Conservation (phyloP, 2,113 vertebrate species). For the Lagopus leucura region DNA sequence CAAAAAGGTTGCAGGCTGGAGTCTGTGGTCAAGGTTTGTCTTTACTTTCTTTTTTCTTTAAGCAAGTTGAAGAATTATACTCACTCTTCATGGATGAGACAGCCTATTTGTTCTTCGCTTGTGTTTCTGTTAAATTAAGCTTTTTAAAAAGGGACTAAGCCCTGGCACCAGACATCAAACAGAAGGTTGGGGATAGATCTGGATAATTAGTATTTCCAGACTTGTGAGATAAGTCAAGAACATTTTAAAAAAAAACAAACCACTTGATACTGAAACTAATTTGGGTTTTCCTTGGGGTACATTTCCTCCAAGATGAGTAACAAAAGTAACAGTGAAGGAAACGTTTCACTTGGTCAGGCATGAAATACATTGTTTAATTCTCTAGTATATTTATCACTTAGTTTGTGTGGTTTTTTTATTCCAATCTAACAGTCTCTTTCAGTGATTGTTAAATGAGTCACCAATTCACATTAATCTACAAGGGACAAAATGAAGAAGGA, state of each 20-base stretch:
- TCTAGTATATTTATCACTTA: fast-evolving
- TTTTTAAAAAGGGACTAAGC: slow-evolving; percentile 8
- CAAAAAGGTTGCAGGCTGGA: slow-evolving; percentile 17
- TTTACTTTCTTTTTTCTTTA: background rate
- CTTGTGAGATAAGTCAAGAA: background rate
- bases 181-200: background rate
- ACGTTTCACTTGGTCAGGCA: background rate
- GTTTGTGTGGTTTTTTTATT: background rate
- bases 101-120: background rate
- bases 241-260: background rate
- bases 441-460: background rate
- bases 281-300: background rate
- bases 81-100: background rate
- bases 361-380: background rate
- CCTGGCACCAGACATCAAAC: background rate
- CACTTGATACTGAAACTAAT: background rate
- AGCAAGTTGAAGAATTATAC: background rate
- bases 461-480: background rate
- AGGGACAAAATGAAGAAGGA: background rate
- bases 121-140: background rate
- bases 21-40: background rate
- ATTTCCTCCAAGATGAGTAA: background rate
- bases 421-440: background rate
- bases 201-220: background rate
- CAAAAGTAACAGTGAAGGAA: background rate